Evolutionary conservation across 2,888 invertebrate species (phyloP), one percentile per base, ranked within the genome.

Genomic region (Macaria liturata): DNA sequence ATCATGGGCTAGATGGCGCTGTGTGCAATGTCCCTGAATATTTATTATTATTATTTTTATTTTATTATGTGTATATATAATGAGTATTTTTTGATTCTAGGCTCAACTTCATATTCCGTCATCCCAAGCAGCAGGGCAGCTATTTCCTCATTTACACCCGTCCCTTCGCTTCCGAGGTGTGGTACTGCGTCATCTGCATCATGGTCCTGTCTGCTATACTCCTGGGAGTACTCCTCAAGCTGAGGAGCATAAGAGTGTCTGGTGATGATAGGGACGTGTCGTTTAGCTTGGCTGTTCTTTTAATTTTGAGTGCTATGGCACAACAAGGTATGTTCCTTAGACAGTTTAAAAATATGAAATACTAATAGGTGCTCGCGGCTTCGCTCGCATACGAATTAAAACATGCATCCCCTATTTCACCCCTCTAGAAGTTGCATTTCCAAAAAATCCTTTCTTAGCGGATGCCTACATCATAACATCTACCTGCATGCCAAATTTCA

Each of bases 41-140:
- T 20, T 20, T 20, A 20, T 20, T 20, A 20, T 20, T 20, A 20
- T 1, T 20, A 20, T 20, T 20, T 20, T 20, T 20, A 20, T 20
- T 20, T 20, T 20, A 20, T 20, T 20, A 20, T 20, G 2, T 1
- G 20, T 20, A 20, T 2, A 20, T 20, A 20, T 20, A 20, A 20
- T 20, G 20, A 20, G 20, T 20, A 20, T 20, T 20, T 20, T 20
- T 20, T 20, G 20, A 20, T 20, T 76, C 37, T 74, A 95, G 95
- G 60, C 93, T 94, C 2, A 88, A 92, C 47, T 94, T 95, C 72
- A 93, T 95, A 59, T 94, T 95, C 71, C 94, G 95, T 0, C 94
- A 95, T 74, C 95, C 95, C 0, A 94, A 94, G 66, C 90, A 91
- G 44, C 89, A 92, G 0, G 90, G 92, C 45, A 92, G 93, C 31